Percentiles rank a stretch among this genome's conserved stretches.
Conservation (phyloP, 92 coral and sea anemone species). For the Montipora capitata region DNA sequence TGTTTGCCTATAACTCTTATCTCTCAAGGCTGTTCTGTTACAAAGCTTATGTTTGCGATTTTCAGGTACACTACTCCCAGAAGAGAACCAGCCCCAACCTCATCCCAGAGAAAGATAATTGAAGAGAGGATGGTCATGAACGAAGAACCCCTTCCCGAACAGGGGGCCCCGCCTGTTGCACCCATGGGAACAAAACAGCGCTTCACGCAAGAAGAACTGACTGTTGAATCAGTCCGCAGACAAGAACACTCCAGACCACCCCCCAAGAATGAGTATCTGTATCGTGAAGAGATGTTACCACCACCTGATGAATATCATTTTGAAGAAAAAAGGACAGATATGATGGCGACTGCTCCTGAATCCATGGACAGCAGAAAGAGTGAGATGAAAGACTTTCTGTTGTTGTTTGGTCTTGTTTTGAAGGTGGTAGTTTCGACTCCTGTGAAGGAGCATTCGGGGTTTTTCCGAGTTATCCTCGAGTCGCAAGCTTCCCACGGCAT, state of each 20-base stretch:
- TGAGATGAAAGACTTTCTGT: background rate
- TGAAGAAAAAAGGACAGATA: slow-evolving; percentile 81
- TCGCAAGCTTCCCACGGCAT: too few relatives aligned
- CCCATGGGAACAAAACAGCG: slow-evolving; percentile 68
- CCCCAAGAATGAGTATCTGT: slow-evolving; percentile 51
- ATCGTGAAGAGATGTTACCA: slow-evolving; percentile 44
- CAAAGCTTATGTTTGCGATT: background rate
- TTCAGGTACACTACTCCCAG: slow-evolving; percentile 73
- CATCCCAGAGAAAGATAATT: slow-evolving; percentile 72
- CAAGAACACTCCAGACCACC: slow-evolving; percentile 35
- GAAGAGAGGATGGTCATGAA: slow-evolving; percentile 70
- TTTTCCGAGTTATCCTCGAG: too few relatives aligned
- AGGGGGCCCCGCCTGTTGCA: slow-evolving; percentile 67
- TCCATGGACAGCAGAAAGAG: slow-evolving; percentile 37
- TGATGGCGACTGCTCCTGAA: slow-evolving; percentile 42
- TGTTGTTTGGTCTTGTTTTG: background rate
- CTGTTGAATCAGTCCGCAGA: slow-evolving; percentile 48
- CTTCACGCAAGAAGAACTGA: slow-evolving; percentile 48
- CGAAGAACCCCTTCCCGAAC: slow-evolving; percentile 33
- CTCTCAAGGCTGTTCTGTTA: background rate
- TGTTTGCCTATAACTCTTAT: too few relatives aligned
- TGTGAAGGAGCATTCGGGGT: too few relatives aligned
- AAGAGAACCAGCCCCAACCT: slow-evolving; percentile 58
- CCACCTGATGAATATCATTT: slow-evolving; percentile 69
- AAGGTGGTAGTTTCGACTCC: too few relatives aligned